phyloP scores from a whole-genome alignment of 2,797 vertebrate genomes.

The Sylvia borin region DNA sequence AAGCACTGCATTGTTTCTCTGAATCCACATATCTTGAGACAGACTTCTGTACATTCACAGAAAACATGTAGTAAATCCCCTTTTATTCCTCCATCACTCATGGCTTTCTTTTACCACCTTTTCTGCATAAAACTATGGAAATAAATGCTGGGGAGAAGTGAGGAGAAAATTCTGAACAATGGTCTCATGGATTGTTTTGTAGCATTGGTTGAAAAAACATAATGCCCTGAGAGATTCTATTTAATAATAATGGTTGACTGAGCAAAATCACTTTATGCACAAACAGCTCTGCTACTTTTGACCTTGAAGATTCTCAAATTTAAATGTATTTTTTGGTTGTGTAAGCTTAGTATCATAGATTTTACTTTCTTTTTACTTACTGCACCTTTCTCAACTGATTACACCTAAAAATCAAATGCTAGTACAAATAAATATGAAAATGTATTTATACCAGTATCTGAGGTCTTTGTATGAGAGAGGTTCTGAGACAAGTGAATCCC shows the following conservation, averaged over 20 bases:
- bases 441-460: not conserved
- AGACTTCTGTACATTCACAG: not conserved
- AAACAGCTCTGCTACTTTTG: not conserved
- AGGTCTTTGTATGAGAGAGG: not conserved
- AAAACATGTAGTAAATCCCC: not conserved
- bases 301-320: not conserved
- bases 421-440: not conserved
- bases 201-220: not conserved
- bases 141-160: accelerated
- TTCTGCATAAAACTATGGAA: not conserved
- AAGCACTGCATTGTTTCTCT: not conserved
- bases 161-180: not conserved
- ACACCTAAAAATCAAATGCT: not conserved
- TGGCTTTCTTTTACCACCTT: not conserved
- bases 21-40: not conserved
- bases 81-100: not conserved
- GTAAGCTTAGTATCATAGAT: not conserved
- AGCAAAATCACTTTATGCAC: not conserved
- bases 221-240: not conserved
- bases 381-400: not conserved
- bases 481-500: not conserved
- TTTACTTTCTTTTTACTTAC: not conserved
- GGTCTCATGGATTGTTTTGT: not conserved
- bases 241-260: not conserved
- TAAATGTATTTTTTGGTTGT: not conserved